Evolutionary conservation across 2,888 invertebrate genomes (phyloP), one percentile per base, ranked within the genome.

Genomic region (Caenorhabditis sinica): DNA sequence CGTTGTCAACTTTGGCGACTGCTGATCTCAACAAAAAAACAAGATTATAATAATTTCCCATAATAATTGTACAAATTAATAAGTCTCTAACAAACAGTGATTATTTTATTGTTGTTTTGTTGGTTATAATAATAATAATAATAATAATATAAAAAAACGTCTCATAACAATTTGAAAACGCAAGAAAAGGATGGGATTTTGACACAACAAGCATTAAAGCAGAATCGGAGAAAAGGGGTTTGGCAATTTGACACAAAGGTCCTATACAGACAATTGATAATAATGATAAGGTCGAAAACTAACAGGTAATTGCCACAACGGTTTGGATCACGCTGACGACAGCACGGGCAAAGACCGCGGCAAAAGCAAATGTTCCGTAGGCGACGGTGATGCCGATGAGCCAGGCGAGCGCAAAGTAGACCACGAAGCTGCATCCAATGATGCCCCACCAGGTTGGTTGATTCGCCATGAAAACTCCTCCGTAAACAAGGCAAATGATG

Each of bases 1-100:
- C 51, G 84, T 86, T 6, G 84, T 87, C 15, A 75, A 83, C 5
- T 89, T 88, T 23, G 76, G 75, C 23, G 80, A 84, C 51, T 80
- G 80, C 60, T 84, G 63, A 80, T 51, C 60, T 40, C 40, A 40
- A 20, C 5, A 45, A 9, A 17, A 17, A 15, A 9, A 2, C 40
- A 40, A 13, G 4, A 56, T 33, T 20, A n/a, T 23, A 23, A 28
- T 30, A 61, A 33, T 36, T 65, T 65, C 28, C 56, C 11, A 23
- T 74, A 74, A 74, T 81, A 81, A 74, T 68, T 81, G 81, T 81
- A 81, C 81, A 81, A 81, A 81, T 74, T 74, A 81, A 74, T 74
- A 81, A 81, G 33, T 2, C 33, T 6, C 33, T 15, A 36, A 69
- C 36, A 53, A 53, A 11, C 40, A 40, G 17, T 28, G 8, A 23